phyloP scores from a whole-genome alignment of 1,140 invertebrate genomes.

The Solenopsis invicta region DNA sequence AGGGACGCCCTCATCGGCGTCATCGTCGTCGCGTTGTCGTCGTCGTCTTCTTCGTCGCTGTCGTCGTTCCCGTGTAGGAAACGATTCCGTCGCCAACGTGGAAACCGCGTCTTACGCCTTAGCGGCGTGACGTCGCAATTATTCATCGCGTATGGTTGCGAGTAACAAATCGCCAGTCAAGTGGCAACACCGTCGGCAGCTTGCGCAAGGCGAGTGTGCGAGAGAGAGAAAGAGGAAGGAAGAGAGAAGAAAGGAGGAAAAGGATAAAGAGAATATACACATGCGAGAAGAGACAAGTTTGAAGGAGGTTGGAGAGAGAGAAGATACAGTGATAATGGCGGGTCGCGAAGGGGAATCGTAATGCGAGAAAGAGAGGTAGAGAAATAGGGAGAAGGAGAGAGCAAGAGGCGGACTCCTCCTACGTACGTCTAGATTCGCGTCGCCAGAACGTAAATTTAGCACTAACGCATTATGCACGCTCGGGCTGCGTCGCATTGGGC shows the following conservation, averaged over 20 bases:
- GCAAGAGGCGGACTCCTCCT: conserved; percentile 77
- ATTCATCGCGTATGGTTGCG: conserved; percentile 85
- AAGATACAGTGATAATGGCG: conserved; percentile 54
- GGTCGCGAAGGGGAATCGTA: conserved; percentile 43
- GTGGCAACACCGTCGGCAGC: conserved; percentile 84
- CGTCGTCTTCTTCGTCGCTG: background rate
- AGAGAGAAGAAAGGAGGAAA: background rate
- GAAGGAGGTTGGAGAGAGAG: conserved; percentile 9
- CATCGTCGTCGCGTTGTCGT: conserved; percentile 30
- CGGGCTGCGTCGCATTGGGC: conserved; percentile 81
- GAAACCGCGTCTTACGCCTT: conserved; percentile 75
- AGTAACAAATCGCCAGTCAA: conserved; percentile 87
- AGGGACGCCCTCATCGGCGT: conserved; percentile 65
- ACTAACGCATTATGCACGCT: conserved; percentile 85
- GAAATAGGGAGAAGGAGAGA: conserved; percentile 50
- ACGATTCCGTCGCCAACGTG: conserved; percentile 72
- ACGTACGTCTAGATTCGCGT: conserved; percentile 81
- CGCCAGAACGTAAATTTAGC: conserved; percentile 83
- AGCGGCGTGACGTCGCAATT: conserved; percentile 80
- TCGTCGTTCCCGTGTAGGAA: conserved; percentile 53
- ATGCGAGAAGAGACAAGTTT: conserved; percentile 45
- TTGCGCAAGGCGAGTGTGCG: conserved; percentile 75
- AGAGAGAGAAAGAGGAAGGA: conserved; percentile 22
- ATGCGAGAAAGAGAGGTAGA: conserved; percentile 14
- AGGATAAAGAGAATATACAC: conserved; percentile 39